Percentiles rank a stretch among this genome's conserved stretches.
Conservation (phyloP, 2,113 vertebrate species). For the Oceanodroma tethys region DNA sequence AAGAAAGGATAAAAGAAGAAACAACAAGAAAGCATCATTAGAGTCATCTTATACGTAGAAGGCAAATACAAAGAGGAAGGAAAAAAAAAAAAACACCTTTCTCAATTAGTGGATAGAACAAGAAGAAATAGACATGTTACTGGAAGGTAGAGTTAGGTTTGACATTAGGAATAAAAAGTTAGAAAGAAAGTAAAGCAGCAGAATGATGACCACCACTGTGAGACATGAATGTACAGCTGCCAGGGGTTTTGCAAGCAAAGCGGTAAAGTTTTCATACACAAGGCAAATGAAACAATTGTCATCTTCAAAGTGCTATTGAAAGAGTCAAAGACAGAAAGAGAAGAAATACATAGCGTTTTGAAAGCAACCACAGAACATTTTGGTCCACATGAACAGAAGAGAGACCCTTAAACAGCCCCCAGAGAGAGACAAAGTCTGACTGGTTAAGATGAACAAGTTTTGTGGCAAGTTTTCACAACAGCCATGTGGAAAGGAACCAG, state of each 20-base stretch:
- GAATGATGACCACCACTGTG: neutral
- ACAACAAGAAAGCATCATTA: neutral
- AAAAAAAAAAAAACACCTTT: neutral
- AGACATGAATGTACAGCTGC: neutral
- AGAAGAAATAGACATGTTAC: neutral
- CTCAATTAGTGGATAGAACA: neutral
- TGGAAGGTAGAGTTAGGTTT: neutral
- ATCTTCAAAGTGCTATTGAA: neutral
- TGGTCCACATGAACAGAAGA: neutral
- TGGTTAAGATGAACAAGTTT: neutral
- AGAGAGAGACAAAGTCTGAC: neutral
- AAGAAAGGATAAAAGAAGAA: neutral
- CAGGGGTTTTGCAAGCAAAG: neutral
- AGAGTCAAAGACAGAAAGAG: neutral
- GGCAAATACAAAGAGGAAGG: neutral
- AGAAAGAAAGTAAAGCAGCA: neutral
- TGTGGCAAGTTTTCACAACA: neutral
- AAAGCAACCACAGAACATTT: neutral
- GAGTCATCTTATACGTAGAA: neutral
- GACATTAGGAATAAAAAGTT: neutral
- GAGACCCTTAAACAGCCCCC: neutral
- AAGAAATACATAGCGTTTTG: neutral
- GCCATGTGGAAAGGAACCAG: neutral
- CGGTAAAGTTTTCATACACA: neutral
- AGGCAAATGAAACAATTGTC: neutral